Evolutionary conservation across 1,140 invertebrate genomes (phyloP), one percentile per base, ranked within the genome.

Genomic region (Zaprionus ghesquierei): DNA sequence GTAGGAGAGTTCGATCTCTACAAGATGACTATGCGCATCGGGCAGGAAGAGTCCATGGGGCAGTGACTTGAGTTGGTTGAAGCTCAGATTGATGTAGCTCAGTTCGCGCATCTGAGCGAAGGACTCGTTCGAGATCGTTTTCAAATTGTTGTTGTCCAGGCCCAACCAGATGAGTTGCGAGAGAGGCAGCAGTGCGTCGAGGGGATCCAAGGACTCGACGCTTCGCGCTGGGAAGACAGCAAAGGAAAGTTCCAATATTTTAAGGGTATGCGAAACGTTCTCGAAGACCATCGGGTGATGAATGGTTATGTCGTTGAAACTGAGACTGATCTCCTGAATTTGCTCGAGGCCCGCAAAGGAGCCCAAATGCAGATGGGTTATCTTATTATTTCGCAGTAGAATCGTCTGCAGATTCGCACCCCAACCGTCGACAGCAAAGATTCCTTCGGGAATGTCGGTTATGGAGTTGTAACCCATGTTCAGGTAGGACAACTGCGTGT

Each of bases 391-490:
- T 35, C 96, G 94, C 51, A 98, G 92, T 51, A 97, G 93, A 12
- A 98, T 93, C 56, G 96, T 97, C 76, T 95, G 95, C n/a, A 98
- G 92, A 80, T 95, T 95, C 23, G 94, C 94, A 12, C 95, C 96
- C 97, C 97, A 98, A 35, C 92, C 92, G n/a, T 94, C 94, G 22
- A 90, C 85, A 0, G 87, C 80, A 80, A 98, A 97, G 81, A 97
- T 96, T 35, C 94, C 94, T 10, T 95, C 93, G 49, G 94, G 93
- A 54, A 98, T 94, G 77, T 95, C 94, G 25, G 94, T 93, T 77
- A 98, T 97, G 74, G 94, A 94, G 90, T 98, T 98, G 87, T 98
- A 97, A 27, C 96, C 97, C 62, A 98, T 94, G 92, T 98, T 97
- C 50, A 98, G 93, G 92, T 97, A 97, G 12, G 95, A 93, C 44